These are phyloP conservation scores for Byasa hedistus DNA, from an alignment of 2,888 invertebrate species.

Conservation along the genomic window DNA sequence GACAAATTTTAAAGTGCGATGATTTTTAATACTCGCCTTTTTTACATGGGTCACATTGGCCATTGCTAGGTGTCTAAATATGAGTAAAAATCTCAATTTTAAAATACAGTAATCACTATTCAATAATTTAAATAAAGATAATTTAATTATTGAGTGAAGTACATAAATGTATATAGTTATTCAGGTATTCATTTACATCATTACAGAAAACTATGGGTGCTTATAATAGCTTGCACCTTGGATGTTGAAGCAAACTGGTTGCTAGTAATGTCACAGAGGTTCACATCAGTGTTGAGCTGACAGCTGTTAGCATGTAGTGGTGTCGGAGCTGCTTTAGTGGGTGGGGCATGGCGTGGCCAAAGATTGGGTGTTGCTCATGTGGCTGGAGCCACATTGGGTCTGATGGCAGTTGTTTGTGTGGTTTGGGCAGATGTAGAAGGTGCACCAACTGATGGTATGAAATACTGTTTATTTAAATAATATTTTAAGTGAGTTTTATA, in stretches of 20 bases:
- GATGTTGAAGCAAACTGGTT: constrained; percentile 94
- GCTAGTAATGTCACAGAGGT: constrained; percentile 87
- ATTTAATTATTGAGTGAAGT: too few relatives aligned
- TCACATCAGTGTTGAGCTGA: constrained; percentile 78
- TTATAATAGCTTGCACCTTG: constrained; percentile 86
- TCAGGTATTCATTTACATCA: neutral
- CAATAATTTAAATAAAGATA: too few relatives aligned
- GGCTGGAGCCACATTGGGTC: constrained; percentile 87
- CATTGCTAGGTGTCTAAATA: too few relatives aligned
- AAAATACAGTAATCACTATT: too few relatives aligned
- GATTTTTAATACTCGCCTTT: too few relatives aligned
- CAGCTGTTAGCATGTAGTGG: constrained; percentile 92
- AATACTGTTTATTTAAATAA: neutral
- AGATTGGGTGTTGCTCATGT: constrained; percentile 88
- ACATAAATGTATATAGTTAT: too few relatives aligned
- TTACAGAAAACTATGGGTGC: constrained; percentile 83
- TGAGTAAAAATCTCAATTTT: too few relatives aligned
- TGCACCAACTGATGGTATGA: constrained; percentile 81
- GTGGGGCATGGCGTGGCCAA: constrained; percentile 87
- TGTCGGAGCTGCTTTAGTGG: constrained; percentile 90
- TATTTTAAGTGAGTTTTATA: neutral
- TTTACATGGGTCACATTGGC: too few relatives aligned
- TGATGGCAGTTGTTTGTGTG: constrained; percentile 90
- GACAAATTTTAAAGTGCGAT: too few relatives aligned
- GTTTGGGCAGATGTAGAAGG: constrained; percentile 91